A percentile compares a stretch with the other conserved stretches of the same genome.
Conservation (phyloP, 92 coral and sea anemone genomes). For the Siderastrea siderea region DNA sequence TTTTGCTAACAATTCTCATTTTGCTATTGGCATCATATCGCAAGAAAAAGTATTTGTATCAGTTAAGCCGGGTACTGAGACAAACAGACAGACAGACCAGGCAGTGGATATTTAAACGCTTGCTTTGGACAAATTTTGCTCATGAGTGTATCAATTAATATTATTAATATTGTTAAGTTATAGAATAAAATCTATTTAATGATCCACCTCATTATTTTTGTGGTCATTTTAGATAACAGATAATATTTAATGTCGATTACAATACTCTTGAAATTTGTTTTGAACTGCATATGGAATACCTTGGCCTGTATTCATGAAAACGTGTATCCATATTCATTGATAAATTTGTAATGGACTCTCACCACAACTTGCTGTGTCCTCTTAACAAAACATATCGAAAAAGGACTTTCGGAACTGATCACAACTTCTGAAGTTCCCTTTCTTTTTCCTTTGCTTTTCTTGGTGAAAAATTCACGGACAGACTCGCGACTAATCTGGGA, state of each 20-base stretch:
- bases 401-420: conserved; percentile 21
- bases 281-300: background rate
- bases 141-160: too few relatives aligned
- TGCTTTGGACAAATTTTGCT: too few relatives aligned
- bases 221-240: too few relatives aligned
- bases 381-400: conserved; percentile 7
- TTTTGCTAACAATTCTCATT: too few relatives aligned
- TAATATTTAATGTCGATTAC: background rate
- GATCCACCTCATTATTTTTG: too few relatives aligned
- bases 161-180: too few relatives aligned
- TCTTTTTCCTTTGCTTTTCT: conserved; percentile 27
- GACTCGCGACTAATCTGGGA: background rate
- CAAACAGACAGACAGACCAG: too few relatives aligned
- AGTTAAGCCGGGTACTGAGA: too few relatives aligned
- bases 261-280: background rate
- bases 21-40: too few relatives aligned
- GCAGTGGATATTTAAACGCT: too few relatives aligned
- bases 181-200: too few relatives aligned
- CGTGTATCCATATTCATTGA: conserved; percentile 15
- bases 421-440: conserved; percentile 20
- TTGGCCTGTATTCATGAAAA: background rate
- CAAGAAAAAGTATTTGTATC: too few relatives aligned
- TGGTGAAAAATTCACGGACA: background rate
- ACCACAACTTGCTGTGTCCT: conserved; percentile 35
- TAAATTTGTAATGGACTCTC: conserved; percentile 23